phyloP scores from a whole-genome alignment of 2,888 invertebrate species.

The Noctua janthina region DNA sequence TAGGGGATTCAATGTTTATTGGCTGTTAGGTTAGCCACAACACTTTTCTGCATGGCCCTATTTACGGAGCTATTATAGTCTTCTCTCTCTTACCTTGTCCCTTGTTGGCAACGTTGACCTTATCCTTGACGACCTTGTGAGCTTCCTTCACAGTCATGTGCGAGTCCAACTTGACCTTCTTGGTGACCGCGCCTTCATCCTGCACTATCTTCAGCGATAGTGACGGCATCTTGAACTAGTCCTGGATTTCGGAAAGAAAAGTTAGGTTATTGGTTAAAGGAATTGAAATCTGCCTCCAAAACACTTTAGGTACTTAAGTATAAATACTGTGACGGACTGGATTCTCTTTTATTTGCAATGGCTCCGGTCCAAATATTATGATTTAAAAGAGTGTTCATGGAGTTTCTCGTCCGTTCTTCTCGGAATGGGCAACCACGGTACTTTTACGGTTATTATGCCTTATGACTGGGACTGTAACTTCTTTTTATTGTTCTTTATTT shows the following conservation, averaged over 20 bases:
- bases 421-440: too few relatives aligned
- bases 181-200: constrained; percentile 96
- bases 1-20: not conserved
- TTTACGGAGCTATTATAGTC: not conserved
- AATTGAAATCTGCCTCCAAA: not conserved
- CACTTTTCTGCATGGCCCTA: not conserved
- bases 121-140: constrained; percentile 97
- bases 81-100: constrained; percentile 93
- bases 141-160: constrained; percentile 97
- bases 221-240: constrained; percentile 89
- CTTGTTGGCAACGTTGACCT: constrained; percentile 95
- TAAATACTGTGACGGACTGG: not conserved
- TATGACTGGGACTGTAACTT: too few relatives aligned
- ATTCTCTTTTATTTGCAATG: not conserved
- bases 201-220: constrained; percentile 96
- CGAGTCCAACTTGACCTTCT: constrained; percentile 98
- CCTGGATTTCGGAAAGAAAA: constrained; percentile 3
- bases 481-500: too few relatives aligned
- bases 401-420: too few relatives aligned
- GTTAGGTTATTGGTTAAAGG: not conserved
- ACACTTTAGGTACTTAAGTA: not conserved
- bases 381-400: too few relatives aligned
- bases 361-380: not conserved
- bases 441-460: too few relatives aligned
- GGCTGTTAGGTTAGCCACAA: not conserved